Percentiles rank a stretch among this genome's conserved stretches.
phyloP scores from a whole-genome alignment of 2,888 invertebrate genomes.

The Omphaloscelis lunosa region DNA sequence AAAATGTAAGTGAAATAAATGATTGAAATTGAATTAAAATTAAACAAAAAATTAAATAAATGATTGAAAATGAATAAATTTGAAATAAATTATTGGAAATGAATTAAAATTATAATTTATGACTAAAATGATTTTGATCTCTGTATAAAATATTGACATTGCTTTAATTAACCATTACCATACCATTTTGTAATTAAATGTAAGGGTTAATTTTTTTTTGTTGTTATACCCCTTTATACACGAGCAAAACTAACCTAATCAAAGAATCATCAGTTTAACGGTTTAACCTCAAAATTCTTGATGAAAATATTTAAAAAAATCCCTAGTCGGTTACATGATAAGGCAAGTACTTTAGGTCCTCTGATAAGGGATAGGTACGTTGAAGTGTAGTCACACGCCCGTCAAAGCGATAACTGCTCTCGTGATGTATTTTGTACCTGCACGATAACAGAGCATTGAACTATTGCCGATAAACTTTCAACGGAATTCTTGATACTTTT shows the following conservation, averaged over 20 bases:
- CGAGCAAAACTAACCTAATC: background rate
- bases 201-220: too few species aligned
- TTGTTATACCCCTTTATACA: too few species aligned
- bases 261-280: slow-evolving; percentile 14
- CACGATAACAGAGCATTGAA: slow-evolving; percentile 66
- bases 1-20: too few species aligned
- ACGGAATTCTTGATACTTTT: slow-evolving; percentile 23
- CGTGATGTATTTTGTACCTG: slow-evolving; percentile 63
- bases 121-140: background rate
- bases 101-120: too few species aligned
- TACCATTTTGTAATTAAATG: too few species aligned
- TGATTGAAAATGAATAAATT: too few species aligned
- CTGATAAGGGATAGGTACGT: slow-evolving; percentile 56
- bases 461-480: slow-evolving; percentile 53
- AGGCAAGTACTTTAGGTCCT: slow-evolving; percentile 41
- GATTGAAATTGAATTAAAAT: too few species aligned
- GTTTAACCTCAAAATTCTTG: slow-evolving; percentile 9
- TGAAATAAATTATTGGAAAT: too few species aligned
- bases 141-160: background rate
- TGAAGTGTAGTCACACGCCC: slow-evolving; percentile 59
- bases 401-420: slow-evolving; percentile 63
- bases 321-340: slow-evolving; percentile 45
- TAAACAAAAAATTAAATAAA: too few species aligned
- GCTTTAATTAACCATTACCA: too few species aligned
- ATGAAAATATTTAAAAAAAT: slow-evolving; percentile 25